Conservation (phyloP, 1,140 invertebrate genomes). For the Neodiprion virginianus region DNA sequence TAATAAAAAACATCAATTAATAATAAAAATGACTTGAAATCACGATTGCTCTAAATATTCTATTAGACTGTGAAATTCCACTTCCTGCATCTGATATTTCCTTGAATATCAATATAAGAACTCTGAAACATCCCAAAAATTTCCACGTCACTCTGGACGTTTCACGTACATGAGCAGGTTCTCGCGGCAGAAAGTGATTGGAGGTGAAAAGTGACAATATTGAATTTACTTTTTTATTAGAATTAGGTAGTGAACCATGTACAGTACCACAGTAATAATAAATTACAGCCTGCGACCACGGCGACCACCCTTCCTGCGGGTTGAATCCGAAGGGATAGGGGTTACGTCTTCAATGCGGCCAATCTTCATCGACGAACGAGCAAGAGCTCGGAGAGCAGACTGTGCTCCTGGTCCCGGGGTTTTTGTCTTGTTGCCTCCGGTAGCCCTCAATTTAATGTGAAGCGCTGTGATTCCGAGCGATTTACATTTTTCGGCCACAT, state of each 20-base stretch:
- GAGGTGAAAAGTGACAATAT: too few relatives aligned
- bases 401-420: slow-evolving; percentile 99
- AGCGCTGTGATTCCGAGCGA: slow-evolving; percentile 95
- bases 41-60: too few relatives aligned
- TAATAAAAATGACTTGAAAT: too few relatives aligned
- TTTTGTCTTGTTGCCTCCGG: slow-evolving; percentile 98
- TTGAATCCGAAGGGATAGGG: slow-evolving; percentile 98
- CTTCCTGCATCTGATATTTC: too few relatives aligned
- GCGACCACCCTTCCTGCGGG: slow-evolving; percentile 98
- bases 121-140: too few relatives aligned
- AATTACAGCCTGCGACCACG: slow-evolving; percentile 97
- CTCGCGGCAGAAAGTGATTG: too few relatives aligned
- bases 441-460: slow-evolving; percentile 97
- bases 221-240: slow-evolving; percentile 6
- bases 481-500: slow-evolving; percentile 99
- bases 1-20: too few relatives aligned
- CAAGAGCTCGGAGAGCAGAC: slow-evolving; percentile 95
- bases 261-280: slow-evolving; percentile 34
- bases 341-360: slow-evolving; percentile 99
- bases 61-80: too few relatives aligned
- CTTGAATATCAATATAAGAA: too few relatives aligned
- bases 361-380: slow-evolving; percentile 99
- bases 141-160: too few relatives aligned
- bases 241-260: slow-evolving; percentile 40
- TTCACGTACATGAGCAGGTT: too few relatives aligned